Conservation (phyloP, 2,113 vertebrate species). For the Agelaius phoeniceus region DNA sequence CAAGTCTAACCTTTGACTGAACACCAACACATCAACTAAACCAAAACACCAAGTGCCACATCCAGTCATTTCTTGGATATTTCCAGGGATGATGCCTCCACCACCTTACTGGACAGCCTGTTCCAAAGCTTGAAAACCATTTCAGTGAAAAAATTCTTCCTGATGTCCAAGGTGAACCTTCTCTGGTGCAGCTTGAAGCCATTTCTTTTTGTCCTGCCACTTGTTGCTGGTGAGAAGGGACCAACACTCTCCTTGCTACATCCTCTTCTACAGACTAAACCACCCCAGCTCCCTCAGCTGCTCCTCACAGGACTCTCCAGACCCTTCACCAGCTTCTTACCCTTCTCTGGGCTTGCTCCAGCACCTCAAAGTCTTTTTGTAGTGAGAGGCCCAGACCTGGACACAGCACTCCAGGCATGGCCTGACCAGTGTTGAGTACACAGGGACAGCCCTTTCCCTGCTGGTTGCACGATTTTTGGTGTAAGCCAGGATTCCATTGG, state of each 20-base stretch:
- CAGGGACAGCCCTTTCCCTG: not conserved
- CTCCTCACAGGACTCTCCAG: not conserved
- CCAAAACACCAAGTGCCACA: not conserved
- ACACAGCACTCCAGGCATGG: accelerated
- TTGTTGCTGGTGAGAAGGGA: not conserved
- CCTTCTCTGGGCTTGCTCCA: not conserved
- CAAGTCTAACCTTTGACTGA: not conserved
- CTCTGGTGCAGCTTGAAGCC: not conserved
- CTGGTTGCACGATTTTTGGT: not conserved
- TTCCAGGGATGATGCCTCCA: not conserved
- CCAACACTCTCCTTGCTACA: not conserved
- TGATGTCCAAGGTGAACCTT: not conserved
- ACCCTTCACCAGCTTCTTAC: not conserved
- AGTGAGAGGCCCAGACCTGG: not conserved
- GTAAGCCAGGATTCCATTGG: not conserved
- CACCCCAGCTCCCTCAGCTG: not conserved
- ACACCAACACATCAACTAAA: not conserved
- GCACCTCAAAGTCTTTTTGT: not conserved
- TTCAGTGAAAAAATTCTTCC: not conserved
- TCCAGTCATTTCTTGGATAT: not conserved
- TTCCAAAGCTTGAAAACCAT: not conserved
- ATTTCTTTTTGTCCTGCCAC: accelerated
- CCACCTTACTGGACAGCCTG: not conserved
- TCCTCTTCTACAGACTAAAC: not conserved
- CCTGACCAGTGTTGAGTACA: not conserved